Base-by-base conservation (phyloP, 2,797 vertebrate genomes). In the Emydoidea blandingii region DNA sequence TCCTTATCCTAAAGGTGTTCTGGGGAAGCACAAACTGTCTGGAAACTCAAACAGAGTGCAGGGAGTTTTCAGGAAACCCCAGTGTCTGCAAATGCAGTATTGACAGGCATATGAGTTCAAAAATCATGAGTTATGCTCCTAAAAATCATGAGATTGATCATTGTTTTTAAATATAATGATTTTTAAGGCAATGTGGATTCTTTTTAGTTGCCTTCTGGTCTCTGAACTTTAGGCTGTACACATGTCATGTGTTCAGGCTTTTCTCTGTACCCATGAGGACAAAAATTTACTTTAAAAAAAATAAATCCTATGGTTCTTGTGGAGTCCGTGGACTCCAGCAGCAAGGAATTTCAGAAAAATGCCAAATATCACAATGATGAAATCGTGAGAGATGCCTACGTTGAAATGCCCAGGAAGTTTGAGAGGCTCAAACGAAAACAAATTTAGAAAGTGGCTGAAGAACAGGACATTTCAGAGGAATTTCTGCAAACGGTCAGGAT, bases 31-130 rank as follows among this genome's bases (percentile, higher is more conserved):
- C 16, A n/a, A 65, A 34, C 18, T 2, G 5, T 79, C 59, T 65
- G 47, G 29, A 84, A 88, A 86, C 72, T 56, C 44, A 85, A 83
- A 65, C 10, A 31, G 68, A 68, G 47, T 37, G 53, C 52, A 23
- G 31, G 3, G 82, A 59, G 34, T 54, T 87, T 85, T 81, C 49
- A 65, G 79, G 78, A 47, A 57, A 47, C 53, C 49, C 0, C 5
- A 5, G 3, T 4, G 5, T 2, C 0, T 25, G n/a, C 5, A 50
- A 31, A 4, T 2, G 6, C 44, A 56, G 50, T 9, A 41, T 44
- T 2, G 6, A 31, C 87, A 74, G 72, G 47, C n/a, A 81, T 72
- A 27, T 2, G 37, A 74, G 37, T 41, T 41, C 37, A 74, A 44
- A 74, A 56, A 31, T 65, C 34, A 18, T 44, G 8, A 5, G 25